These are phyloP conservation scores for Spodoptera frugiperda DNA, from an alignment of 1,140 invertebrate genomes.

Conservation along the genomic window DNA sequence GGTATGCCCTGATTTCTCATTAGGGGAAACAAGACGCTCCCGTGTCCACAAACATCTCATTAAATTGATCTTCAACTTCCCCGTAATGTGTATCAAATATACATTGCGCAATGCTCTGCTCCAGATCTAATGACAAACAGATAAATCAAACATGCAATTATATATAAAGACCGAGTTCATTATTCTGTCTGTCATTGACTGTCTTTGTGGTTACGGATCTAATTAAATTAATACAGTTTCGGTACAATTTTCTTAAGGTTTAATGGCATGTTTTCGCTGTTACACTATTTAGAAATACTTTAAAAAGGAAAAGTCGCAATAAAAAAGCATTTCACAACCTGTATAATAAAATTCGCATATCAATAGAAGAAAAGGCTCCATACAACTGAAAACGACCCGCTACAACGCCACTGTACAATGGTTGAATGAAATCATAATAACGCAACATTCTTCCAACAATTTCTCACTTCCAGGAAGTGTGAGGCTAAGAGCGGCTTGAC, in stretches of 20 bases:
- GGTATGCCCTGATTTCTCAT: too few relatives aligned
- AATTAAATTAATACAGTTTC: not conserved
- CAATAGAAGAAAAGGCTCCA: too few relatives aligned
- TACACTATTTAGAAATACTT: too few relatives aligned
- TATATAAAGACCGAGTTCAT: slow-evolving; percentile 25
- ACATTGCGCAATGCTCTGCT: slow-evolving; percentile 5
- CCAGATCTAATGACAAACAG: slow-evolving; percentile 14
- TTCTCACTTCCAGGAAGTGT: not conserved
- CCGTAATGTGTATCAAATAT: not conserved
- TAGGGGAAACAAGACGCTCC: too few relatives aligned
- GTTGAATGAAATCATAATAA: not conserved
- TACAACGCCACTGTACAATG: too few relatives aligned
- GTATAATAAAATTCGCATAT: too few relatives aligned
- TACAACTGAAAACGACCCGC: not conserved
- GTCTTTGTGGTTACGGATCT: slow-evolving; percentile 9
- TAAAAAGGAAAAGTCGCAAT: too few relatives aligned
- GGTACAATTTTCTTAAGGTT: too few relatives aligned
- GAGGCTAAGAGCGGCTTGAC: not conserved
- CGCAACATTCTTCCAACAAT: not conserved
- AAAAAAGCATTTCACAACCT: too few relatives aligned
- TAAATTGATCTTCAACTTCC: too few relatives aligned
- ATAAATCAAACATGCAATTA: slow-evolving; percentile 36
- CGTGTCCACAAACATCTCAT: too few relatives aligned
- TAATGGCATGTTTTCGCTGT: too few relatives aligned
- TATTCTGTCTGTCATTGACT: slow-evolving; percentile 34